These are phyloP conservation scores for Erythrolamprus reginae DNA, from an alignment of 2,113 vertebrate genomes.

Conservation along the genomic window DNA sequence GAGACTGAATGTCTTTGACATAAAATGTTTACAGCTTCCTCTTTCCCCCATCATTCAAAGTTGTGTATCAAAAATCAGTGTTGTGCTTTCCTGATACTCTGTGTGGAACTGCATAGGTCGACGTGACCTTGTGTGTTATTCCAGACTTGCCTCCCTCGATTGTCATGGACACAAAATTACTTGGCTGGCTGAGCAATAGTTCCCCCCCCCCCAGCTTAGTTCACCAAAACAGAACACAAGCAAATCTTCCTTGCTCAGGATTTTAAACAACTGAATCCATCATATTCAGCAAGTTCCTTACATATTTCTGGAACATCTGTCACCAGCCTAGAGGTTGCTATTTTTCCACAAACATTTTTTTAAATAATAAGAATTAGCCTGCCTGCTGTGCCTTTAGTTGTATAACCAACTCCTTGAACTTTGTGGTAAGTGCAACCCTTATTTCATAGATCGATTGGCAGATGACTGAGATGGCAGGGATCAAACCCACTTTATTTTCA, in stretches of 20 bases:
- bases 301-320: not conserved
- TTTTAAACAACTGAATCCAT: not conserved
- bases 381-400: not conserved
- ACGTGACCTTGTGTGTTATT: accelerated
- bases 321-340: not conserved
- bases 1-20: not conserved
- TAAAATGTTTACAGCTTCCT: constrained; percentile 9
- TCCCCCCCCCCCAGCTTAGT: too few species aligned
- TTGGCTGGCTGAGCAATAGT: not conserved
- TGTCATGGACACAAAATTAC: not conserved
- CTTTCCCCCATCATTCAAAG: not conserved
- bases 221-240: not conserved
- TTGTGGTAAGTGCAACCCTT: not conserved
- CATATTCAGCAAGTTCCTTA: not conserved
- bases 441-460: constrained; percentile 1
- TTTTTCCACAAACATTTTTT: not conserved
- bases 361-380: not conserved
- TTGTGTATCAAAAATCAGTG: not conserved
- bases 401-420: not conserved
- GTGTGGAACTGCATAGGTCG: not conserved
- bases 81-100: not conserved
- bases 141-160: constrained; percentile 1
- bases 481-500: constrained; percentile 5
- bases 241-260: not conserved
- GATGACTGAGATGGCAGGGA: constrained; percentile 24